phyloP scores from a whole-genome alignment of 2,797 vertebrate genomes.

The Acanthurus leucopareius region DNA sequence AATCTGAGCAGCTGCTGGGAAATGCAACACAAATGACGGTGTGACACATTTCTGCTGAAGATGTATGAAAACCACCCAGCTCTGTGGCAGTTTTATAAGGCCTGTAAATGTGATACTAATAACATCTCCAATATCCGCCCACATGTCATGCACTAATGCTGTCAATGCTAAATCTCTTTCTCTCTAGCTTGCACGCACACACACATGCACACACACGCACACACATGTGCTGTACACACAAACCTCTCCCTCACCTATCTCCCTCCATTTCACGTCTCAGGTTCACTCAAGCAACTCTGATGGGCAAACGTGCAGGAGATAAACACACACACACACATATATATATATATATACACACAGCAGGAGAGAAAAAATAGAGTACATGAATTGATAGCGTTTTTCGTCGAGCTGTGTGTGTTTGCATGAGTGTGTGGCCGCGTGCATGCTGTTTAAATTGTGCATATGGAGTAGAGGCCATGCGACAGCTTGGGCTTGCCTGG shows the following conservation, averaged over 20 bases:
- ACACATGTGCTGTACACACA: slow-evolving; percentile 6
- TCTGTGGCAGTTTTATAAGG: slow-evolving; percentile 76
- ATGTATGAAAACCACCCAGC: slow-evolving; percentile 72
- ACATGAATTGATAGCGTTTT: slow-evolving; percentile 43
- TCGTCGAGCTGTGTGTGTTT: slow-evolving; percentile 29
- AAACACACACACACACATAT: slow-evolving; percentile 19
- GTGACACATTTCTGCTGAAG: slow-evolving; percentile 65
- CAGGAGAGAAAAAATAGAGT: slow-evolving; percentile 11
- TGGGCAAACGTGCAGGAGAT: slow-evolving; percentile 17
- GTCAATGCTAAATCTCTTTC: slow-evolving; percentile 47
- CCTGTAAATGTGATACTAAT: slow-evolving; percentile 78
- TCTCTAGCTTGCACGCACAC: neutral
- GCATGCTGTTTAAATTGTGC: slow-evolving; percentile 64
- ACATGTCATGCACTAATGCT: slow-evolving; percentile 67
- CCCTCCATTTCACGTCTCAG: slow-evolving; percentile 21
- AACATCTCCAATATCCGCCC: slow-evolving; percentile 75
- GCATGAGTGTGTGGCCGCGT: slow-evolving; percentile 8
- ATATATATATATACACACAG: slow-evolving; percentile 11
- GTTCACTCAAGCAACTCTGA: slow-evolving; percentile 33
- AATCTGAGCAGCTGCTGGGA: slow-evolving; percentile 66
- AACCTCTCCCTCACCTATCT: slow-evolving; percentile 37
- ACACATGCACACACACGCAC: slow-evolving; percentile 14
- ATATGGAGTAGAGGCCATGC: slow-evolving; percentile 78
- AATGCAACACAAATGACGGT: slow-evolving; percentile 56
- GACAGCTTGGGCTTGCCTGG: slow-evolving; percentile 86